A percentile compares a stretch with the other conserved stretches of the same genome.
phyloP scores from a whole-genome alignment of 2,797 vertebrate species.

The Amblyraja radiata region DNA sequence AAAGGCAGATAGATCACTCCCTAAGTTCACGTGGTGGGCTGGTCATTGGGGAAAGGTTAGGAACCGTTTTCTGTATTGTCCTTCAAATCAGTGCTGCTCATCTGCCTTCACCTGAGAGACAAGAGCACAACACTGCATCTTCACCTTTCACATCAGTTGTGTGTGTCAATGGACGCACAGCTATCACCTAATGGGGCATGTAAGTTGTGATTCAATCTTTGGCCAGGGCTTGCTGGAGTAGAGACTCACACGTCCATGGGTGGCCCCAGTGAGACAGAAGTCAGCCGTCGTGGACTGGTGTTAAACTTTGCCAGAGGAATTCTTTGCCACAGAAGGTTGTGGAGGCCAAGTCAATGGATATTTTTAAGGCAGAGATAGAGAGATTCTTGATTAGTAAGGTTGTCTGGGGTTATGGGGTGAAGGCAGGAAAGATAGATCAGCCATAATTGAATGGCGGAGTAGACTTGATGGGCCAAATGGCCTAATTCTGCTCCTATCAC shows the following conservation, averaged over 20 bases:
- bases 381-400: no score
- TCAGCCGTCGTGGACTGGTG: no score
- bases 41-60: neutral
- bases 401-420: no score
- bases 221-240: neutral
- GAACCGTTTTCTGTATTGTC: neutral
- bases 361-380: no score
- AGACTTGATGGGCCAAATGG: no score
- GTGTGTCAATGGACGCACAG: neutral
- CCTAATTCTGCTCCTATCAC: no score
- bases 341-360: no score
- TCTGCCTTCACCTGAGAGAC: neutral
- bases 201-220: neutral
- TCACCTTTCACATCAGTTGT: neutral
- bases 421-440: no score
- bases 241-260: neutral
- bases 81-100: neutral
- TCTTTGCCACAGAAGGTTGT: no score
- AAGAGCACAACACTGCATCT: neutral
- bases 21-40: neutral
- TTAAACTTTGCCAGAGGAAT: no score
- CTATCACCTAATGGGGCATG: neutral
- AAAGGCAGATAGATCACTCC: neutral
- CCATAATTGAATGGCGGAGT: no score
- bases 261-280: no score